phyloP scores from a whole-genome alignment of 2,797 vertebrate genomes.

The Percopsis omiscomaycus region DNA sequence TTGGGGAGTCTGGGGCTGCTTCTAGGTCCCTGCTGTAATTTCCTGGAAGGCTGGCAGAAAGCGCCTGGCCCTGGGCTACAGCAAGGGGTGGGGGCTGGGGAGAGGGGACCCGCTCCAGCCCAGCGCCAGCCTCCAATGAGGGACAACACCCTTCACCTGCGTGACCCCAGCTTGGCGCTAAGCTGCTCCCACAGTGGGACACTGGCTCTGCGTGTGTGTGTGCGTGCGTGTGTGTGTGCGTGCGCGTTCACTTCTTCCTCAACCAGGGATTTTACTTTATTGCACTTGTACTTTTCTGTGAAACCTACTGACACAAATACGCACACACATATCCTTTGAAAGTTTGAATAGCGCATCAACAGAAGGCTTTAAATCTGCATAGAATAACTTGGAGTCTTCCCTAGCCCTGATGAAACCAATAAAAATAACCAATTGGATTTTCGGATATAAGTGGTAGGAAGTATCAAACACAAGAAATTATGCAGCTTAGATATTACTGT shows the following conservation, averaged over 20 bases:
- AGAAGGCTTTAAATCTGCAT: too few relatives aligned
- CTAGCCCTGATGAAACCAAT: too few relatives aligned
- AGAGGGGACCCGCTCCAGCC: too few relatives aligned
- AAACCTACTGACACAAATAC: conserved; percentile 14
- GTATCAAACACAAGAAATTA: too few relatives aligned
- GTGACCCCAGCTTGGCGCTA: conserved; percentile 63
- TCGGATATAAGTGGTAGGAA: too few relatives aligned
- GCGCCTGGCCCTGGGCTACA: conserved; percentile 62
- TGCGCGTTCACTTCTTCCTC: conserved; percentile 39
- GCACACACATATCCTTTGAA: not conserved
- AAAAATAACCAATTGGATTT: too few relatives aligned
- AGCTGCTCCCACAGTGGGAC: conserved; percentile 61
- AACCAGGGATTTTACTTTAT: conserved; percentile 24
- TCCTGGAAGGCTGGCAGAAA: conserved; percentile 72
- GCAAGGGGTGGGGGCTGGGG: conserved; percentile 3
- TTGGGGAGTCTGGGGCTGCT: conserved; percentile 53
- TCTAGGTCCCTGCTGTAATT: conserved; percentile 75
- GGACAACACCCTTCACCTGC: conserved; percentile 67
- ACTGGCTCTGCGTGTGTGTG: conserved; percentile 24
- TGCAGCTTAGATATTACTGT: too few relatives aligned
- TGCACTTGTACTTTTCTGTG: conserved; percentile 12
- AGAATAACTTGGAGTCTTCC: too few relatives aligned
- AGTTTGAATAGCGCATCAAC: conserved; percentile 15
- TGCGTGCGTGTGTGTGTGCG: conserved; percentile 17
- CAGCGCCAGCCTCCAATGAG: too few relatives aligned